Evolutionary conservation across 2,797 vertebrate genomes (phyloP).

Genomic region (Acrossocheilus fasciatus): DNA sequence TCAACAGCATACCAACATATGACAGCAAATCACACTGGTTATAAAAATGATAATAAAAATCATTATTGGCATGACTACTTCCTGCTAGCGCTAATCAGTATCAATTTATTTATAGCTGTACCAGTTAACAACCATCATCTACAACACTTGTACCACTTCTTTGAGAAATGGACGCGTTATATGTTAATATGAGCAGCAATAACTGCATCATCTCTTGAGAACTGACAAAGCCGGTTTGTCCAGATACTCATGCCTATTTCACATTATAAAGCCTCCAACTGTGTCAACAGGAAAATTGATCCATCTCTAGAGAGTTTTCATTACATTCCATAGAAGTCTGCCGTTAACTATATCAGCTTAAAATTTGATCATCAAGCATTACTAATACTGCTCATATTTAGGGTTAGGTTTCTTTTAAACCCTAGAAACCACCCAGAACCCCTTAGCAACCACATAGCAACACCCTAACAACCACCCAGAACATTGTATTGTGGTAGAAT

Average conservation of each 20-base stretch:
- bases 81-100: neutral
- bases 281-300: constrained; percentile 31
- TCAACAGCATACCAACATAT: neutral
- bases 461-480: neutral
- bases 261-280: constrained; percentile 16
- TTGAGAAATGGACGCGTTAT: neutral
- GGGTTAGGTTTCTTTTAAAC: neutral
- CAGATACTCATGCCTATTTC: neutral
- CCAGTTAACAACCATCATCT: neutral
- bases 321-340: constrained; percentile 12
- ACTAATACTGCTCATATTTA: neutral
- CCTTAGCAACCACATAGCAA: neutral
- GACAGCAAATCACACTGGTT: neutral
- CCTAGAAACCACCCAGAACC: neutral
- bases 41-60: too few species aligned
- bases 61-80: neutral
- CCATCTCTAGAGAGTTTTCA: constrained; percentile 9
- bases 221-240: constrained; percentile 27
- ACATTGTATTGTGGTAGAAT: neutral
- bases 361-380: neutral
- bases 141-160: neutral
- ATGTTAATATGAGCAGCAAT: neutral
- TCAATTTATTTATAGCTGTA: neutral
- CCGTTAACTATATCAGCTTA: neutral
- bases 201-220: neutral